A percentile compares a stretch with the other conserved stretches of the same genome.
Conservation (phyloP, 2,113 vertebrate genomes). For the Megaleporinus macrocephalus region DNA sequence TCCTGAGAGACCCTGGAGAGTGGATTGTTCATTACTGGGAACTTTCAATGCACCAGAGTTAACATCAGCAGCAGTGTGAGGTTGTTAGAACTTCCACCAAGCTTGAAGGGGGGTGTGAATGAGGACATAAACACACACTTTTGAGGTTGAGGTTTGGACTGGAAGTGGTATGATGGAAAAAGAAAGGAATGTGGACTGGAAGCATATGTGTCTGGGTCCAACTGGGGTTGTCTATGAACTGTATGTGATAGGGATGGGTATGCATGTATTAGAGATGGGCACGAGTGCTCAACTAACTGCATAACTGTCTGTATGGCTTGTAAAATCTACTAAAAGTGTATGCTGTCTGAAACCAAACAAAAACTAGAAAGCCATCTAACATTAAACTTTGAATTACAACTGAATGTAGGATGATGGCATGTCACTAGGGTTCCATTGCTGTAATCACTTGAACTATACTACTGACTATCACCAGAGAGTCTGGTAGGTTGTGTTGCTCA, state of each 20-base stretch:
- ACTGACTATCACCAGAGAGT: too few species aligned
- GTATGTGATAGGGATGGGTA: background rate
- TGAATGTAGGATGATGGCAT: too few species aligned
- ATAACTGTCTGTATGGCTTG: too few species aligned
- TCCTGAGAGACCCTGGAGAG: conserved; percentile 1
- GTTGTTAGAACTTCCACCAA: background rate
- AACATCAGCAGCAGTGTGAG: conserved; percentile 1
- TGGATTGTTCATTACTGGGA: conserved; percentile 4
- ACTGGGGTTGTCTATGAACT: background rate
- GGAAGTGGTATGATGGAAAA: conserved; percentile 16
- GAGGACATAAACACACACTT: conserved; percentile 18
- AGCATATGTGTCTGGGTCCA: conserved; percentile 1
- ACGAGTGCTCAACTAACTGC: too few species aligned
- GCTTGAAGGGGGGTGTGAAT: background rate
- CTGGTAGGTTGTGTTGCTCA: too few species aligned
- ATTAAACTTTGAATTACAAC: too few species aligned
- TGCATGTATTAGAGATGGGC: background rate
- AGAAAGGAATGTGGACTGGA: conserved; percentile 35
- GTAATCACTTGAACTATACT: too few species aligned
- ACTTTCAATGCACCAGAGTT: background rate
- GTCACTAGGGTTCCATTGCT: too few species aligned
- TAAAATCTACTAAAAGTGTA: too few species aligned
- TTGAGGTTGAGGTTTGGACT: conserved; percentile 11
- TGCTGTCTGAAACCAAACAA: too few species aligned
- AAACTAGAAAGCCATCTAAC: too few species aligned